phyloP scores from a whole-genome alignment of 2,888 invertebrate genomes.

The Furcula furcula region DNA sequence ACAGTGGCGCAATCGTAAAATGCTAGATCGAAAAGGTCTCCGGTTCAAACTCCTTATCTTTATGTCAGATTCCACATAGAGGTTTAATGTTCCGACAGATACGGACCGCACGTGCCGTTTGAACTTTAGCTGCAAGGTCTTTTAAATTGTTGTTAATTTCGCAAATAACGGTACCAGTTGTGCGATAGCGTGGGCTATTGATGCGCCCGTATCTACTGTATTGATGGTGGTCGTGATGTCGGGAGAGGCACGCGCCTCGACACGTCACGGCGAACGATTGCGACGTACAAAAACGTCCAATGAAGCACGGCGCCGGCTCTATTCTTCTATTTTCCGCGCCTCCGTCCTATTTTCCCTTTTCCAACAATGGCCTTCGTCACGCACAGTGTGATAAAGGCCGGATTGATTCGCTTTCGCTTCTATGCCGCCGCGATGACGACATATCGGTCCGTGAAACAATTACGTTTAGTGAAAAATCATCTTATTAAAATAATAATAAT shows the following conservation, averaged over 20 bases:
- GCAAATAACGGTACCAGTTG: slow-evolving; percentile 3
- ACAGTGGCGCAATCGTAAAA: slow-evolving; percentile 76
- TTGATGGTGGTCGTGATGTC: slow-evolving; percentile 59
- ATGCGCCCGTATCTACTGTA: slow-evolving; percentile 36
- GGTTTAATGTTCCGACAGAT: slow-evolving; percentile 49
- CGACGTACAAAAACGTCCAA: slow-evolving; percentile 44
- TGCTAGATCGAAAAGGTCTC: slow-evolving; percentile 74
- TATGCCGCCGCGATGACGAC: slow-evolving; percentile 61
- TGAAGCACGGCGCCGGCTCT: slow-evolving; percentile 57
- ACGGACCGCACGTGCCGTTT: slow-evolving; percentile 52
- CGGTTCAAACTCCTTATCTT: slow-evolving; percentile 69
- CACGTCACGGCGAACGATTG: slow-evolving; percentile 48
- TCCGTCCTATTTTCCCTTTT: slow-evolving; percentile 74
- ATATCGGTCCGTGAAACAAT: slow-evolving; percentile 64
- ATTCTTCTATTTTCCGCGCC: slow-evolving; percentile 66
- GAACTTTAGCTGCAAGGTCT: slow-evolving; percentile 45
- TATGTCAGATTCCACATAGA: slow-evolving; percentile 61
- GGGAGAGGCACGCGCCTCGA: slow-evolving; percentile 57
- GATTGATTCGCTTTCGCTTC: slow-evolving; percentile 80
- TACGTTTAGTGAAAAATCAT: too few relatives aligned
- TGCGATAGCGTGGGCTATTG: slow-evolving; percentile 29
- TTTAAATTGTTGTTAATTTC: slow-evolving; percentile 7
- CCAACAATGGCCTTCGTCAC: slow-evolving; percentile 78
- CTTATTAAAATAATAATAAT: too few relatives aligned
- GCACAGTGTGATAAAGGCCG: slow-evolving; percentile 65